Percentiles rank a stretch among this genome's conserved stretches.
Evolutionary conservation across 2,113 vertebrate genomes (phyloP).

Genomic region (Furnarius figulus): DNA sequence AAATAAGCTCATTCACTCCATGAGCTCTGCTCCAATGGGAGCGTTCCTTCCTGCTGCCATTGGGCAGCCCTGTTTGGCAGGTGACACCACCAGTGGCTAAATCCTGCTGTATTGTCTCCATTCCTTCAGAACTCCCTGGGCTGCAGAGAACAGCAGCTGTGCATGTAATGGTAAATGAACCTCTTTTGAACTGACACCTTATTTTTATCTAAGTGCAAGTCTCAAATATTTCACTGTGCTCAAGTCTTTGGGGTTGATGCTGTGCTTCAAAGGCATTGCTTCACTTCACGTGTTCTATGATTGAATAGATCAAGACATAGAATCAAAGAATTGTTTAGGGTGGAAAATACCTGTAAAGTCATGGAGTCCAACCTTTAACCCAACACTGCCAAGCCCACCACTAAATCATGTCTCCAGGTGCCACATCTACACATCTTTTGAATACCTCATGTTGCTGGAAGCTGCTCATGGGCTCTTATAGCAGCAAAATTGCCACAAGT

Average conservation of each 20-base stretch:
- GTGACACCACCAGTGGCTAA: background rate
- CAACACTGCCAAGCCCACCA: background rate
- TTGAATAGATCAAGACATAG: background rate
- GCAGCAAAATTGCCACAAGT: background rate
- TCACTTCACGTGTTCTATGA: background rate
- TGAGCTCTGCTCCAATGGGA: background rate
- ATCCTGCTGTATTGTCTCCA: background rate
- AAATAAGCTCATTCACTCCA: background rate
- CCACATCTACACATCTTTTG: background rate
- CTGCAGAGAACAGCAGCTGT: background rate
- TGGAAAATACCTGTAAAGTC: background rate
- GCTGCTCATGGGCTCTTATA: background rate
- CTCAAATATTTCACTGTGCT: background rate
- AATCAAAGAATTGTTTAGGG: background rate
- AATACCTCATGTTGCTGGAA: background rate
- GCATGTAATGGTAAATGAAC: background rate
- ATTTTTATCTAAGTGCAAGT: background rate
- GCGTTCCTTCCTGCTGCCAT: background rate
- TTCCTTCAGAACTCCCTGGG: background rate
- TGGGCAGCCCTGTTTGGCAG: background rate
- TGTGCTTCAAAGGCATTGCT: background rate
- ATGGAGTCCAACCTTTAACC: accelerated
- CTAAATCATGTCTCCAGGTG: background rate
- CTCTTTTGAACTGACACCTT: background rate
- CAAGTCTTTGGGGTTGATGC: background rate